Percentiles rank a stretch among this genome's conserved stretches.
phyloP scores from a whole-genome alignment of 2,888 invertebrate species.

The Drosophila limbata region DNA sequence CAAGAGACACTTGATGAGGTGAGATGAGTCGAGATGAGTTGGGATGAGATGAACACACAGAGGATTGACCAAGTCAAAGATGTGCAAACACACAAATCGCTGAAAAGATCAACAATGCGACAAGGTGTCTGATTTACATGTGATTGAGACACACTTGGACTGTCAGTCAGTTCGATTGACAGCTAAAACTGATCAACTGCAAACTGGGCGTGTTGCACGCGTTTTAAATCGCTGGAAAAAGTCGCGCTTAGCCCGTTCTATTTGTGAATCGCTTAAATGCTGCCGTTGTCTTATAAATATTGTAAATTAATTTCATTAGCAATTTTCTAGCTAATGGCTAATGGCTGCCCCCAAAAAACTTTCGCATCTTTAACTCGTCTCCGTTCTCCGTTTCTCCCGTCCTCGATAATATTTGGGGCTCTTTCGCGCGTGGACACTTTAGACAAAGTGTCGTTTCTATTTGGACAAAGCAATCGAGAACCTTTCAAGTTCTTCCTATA shows the following conservation, averaged over 20 bases:
- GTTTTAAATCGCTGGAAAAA: constrained; percentile 58
- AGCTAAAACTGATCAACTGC: constrained; percentile 16
- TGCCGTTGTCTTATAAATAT: constrained; percentile 51
- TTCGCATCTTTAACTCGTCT: constrained; percentile 39
- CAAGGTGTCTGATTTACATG: constrained; percentile 67
- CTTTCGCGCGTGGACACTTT: constrained; percentile 43
- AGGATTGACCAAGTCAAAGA: constrained; percentile 65
- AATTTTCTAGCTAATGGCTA: constrained; percentile 42
- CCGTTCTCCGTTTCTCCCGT: background rate
- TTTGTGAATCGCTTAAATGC: constrained; percentile 8
- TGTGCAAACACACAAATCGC: constrained; percentile 67
- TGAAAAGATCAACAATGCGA: constrained; percentile 42
- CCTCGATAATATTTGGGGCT: background rate
- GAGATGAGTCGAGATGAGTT: background rate
- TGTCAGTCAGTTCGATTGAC: constrained; percentile 44
- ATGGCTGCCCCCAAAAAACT: constrained; percentile 38
- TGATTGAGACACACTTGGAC: constrained; percentile 53
- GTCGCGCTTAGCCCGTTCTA: constrained; percentile 15
- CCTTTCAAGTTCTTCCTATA: constrained; percentile 41
- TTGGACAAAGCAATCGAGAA: constrained; percentile 38
- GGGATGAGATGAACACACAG: constrained; percentile 9
- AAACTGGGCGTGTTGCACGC: constrained; percentile 37
- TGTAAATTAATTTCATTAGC: constrained; percentile 71
- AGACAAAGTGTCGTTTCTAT: constrained; percentile 42
- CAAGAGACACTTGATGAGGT: constrained; percentile 18